A percentile compares a stretch with the other conserved stretches of the same genome.
phyloP scores from a whole-genome alignment of 1,140 invertebrate genomes.

The Antheraea pernyi region DNA sequence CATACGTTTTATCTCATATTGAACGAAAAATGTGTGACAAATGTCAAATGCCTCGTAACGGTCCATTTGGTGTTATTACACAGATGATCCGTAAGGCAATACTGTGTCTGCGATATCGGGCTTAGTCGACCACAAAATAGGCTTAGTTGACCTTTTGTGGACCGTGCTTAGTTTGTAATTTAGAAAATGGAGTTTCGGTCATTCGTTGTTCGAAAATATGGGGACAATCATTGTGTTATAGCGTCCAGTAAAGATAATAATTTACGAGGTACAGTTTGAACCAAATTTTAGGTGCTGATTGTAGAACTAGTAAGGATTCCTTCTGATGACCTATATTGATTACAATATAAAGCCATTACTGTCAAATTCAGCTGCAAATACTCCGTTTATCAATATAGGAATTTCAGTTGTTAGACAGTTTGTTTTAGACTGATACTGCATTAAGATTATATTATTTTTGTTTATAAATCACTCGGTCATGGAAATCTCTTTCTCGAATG shows the following conservation, averaged over 20 bases:
- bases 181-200: background rate
- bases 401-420: too few species aligned
- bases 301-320: too few species aligned
- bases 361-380: too few species aligned
- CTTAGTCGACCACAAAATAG: constrained; percentile 1
- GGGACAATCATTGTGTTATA: background rate
- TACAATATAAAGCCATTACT: too few species aligned
- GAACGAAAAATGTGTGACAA: constrained; percentile 1
- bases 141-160: constrained; percentile 1
- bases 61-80: constrained; percentile 2
- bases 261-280: background rate
- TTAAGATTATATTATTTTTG: too few species aligned
- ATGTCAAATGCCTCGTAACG: background rate
- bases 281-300: too few species aligned
- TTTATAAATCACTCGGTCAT: too few species aligned
- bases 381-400: too few species aligned
- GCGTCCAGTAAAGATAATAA: background rate
- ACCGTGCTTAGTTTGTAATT: constrained; percentile 4
- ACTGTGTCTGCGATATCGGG: background rate
- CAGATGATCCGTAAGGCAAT: constrained; percentile 2
- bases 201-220: background rate
- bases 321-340: too few species aligned
- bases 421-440: too few species aligned
- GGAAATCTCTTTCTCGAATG: too few species aligned
- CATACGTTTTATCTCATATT: background rate